Conservation (phyloP, 2,888 invertebrate genomes). For the Schizaphis graminum region DNA sequence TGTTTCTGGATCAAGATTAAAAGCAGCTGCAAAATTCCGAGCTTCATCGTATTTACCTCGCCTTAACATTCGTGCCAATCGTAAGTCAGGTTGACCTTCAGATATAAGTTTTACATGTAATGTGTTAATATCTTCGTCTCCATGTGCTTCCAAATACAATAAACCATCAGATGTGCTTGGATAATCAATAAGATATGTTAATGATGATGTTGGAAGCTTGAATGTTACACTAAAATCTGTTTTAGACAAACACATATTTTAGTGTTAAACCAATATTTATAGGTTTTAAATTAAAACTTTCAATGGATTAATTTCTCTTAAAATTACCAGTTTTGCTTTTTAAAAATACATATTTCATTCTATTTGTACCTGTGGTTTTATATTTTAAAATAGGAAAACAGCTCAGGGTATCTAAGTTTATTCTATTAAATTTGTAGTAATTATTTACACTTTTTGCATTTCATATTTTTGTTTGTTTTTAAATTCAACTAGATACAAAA, state of each 20-base stretch:
- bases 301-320: neutral
- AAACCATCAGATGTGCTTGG: constrained; percentile 70
- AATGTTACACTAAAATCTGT: constrained; percentile 68
- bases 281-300: neutral
- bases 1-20: constrained; percentile 71
- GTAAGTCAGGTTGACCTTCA: constrained; percentile 72
- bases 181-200: constrained; percentile 70
- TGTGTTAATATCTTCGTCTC: constrained; percentile 69
- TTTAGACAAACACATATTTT: neutral
- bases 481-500: neutral
- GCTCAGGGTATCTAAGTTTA: neutral
- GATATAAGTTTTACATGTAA: constrained; percentile 71
- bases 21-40: constrained; percentile 72
- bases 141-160: constrained; percentile 70
- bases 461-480: neutral
- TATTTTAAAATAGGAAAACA: neutral
- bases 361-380: neutral
- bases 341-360: neutral
- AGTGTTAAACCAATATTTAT: neutral
- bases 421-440: neutral
- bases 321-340: neutral
- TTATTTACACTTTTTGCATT: neutral
- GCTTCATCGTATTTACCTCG: constrained; percentile 73
- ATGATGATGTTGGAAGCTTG: constrained; percentile 69
- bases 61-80: constrained; percentile 72